Base-by-base conservation (phyloP, 2,797 vertebrate species). In the Mormyrops boulengeri region DNA sequence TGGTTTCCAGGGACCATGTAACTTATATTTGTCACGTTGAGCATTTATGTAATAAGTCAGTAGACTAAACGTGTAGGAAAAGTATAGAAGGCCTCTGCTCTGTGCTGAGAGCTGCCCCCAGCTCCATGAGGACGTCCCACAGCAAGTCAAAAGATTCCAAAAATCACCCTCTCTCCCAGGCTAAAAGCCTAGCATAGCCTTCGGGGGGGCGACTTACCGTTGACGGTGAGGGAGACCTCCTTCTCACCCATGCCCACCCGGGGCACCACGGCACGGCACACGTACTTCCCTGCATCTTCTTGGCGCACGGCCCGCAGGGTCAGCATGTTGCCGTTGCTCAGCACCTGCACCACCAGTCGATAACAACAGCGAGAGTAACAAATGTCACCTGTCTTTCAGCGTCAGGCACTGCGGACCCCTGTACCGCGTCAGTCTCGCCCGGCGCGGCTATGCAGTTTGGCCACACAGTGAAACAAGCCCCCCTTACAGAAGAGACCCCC, bases 261-360 rank as follows among this genome's bases (percentile, higher is more conserved):
- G 8, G 98, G 97, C 14, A 98, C 97, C 41, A 98, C 98, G 94
- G 98, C 97, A 89, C 98, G 97, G 92, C 98, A 98, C 66, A 98
- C 93, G 12, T 98, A 98, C 92, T 97, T 97, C 57, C 98, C 98
- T 0, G 97, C 97, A 0, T 98, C 98, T 0, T 96, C 97, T 92
- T 98, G 97, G 0, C 96, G 97, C 87, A 98, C 97, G 0, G 97
- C 95, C 94, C 98, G 97, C 90, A 98, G 94, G 91, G 96, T 94
- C 91, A 98, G 94, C 93, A 97, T 96, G 94, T 98, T 97, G 93
- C 97, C 97, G 94, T 98, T 98, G 92, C 97, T 98, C 90, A 98
- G 95, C 17, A 98, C 97, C 98, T 98, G 95, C 0, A 77, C 17
- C 3, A 41, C 22, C 49, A 44, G 34, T 89, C 50, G 91, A 88